These are phyloP conservation scores for Platyscapa corneri DNA, from an alignment of 1,140 invertebrate species.

Conservation along the genomic window DNA sequence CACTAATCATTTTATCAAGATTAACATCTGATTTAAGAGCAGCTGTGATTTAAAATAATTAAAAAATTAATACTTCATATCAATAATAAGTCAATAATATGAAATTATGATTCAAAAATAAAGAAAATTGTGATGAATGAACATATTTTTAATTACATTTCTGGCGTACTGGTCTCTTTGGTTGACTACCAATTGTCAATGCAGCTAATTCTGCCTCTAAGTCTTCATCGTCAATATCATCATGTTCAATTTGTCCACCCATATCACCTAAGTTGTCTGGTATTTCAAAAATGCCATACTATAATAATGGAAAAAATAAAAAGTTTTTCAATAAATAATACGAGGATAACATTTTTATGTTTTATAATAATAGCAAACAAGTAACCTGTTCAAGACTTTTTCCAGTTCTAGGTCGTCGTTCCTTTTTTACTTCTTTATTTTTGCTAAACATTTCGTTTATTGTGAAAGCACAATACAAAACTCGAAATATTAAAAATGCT, in stretches of 20 bases:
- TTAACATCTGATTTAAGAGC: conserved; percentile 65
- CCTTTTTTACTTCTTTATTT: conserved; percentile 71
- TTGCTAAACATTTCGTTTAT: conserved; percentile 72
- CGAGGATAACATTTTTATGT: conserved; percentile 27
- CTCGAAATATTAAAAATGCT: background rate
- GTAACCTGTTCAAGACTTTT: conserved; percentile 72
- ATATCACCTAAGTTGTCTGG: conserved; percentile 78
- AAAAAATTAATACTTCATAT: conserved; percentile 7
- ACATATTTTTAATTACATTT: conserved; percentile 26
- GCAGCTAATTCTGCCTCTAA: conserved; percentile 90
- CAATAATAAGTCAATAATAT: conserved; percentile 23
- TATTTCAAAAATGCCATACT: conserved; percentile 87
- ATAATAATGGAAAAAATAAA: conserved; percentile 42
- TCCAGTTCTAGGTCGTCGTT: conserved; percentile 66
- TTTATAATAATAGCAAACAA: conserved; percentile 2
- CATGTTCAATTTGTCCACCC: conserved; percentile 70
- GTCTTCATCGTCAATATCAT: conserved; percentile 83
- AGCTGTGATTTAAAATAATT: conserved; percentile 51
- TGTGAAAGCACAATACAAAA: background rate
- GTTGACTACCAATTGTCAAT: conserved; percentile 77
- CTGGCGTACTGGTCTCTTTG: conserved; percentile 67
- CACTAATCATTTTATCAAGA: conserved; percentile 83
- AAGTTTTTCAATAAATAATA: conserved; percentile 19
- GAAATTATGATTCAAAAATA: background rate
- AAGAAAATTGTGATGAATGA: background rate